Evolutionary conservation across 1,140 invertebrate species (phyloP).

Genomic region (Atopsyche davidsoni): DNA sequence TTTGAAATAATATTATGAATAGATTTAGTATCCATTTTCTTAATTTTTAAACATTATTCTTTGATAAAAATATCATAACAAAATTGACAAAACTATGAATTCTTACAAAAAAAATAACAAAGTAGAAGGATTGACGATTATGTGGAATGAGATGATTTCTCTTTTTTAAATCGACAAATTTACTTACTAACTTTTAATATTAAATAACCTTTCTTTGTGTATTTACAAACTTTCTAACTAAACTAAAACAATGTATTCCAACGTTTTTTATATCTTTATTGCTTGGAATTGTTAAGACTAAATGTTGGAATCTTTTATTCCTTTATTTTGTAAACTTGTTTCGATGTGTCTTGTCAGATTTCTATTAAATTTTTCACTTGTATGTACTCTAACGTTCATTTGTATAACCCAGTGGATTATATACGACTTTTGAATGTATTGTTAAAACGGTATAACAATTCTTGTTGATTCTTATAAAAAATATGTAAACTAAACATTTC

Average conservation of each 20-base stretch:
- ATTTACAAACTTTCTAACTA: not conserved
- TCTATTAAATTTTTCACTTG: not conserved
- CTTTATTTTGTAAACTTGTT: not conserved
- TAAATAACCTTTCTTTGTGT: not conserved
- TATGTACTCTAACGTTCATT: not conserved
- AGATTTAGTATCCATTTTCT: too few species aligned
- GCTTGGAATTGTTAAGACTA: conserved; percentile 8
- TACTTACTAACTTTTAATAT: not conserved
- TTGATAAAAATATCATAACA: too few species aligned
- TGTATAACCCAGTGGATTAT: not conserved
- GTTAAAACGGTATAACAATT: conserved; percentile 2
- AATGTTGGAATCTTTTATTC: conserved; percentile 8
- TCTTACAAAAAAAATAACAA: not conserved
- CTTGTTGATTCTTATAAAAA: conserved; percentile 10
- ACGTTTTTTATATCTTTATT: conserved; percentile 7
- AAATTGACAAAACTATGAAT: not conserved
- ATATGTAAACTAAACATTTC: conserved; percentile 13
- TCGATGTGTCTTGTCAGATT: conserved; percentile 1
- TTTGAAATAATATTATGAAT: too few species aligned
- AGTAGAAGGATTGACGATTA: too few species aligned
- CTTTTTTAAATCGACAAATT: not conserved
- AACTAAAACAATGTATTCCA: not conserved
- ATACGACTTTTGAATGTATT: not conserved
- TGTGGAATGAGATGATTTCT: too few species aligned
- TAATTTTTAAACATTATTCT: too few species aligned